These are phyloP conservation scores for Mesoligia furuncula DNA, from an alignment of 2,888 invertebrate genomes.

Conservation along the genomic window DNA sequence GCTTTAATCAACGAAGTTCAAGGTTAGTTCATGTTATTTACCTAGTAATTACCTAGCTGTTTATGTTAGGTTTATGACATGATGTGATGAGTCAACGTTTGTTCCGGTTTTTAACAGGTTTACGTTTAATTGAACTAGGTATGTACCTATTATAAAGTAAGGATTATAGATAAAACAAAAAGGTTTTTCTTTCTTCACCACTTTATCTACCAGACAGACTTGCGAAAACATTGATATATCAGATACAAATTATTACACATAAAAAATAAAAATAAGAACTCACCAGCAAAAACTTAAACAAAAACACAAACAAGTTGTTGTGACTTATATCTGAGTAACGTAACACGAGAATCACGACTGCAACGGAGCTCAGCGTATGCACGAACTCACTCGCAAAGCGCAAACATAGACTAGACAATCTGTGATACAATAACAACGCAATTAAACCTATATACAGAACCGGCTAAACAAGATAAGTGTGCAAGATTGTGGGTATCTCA, in stretches of 20 bases:
- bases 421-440: not conserved
- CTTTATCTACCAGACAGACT: not conserved
- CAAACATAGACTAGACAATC: not conserved
- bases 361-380: no score
- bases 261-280: not conserved
- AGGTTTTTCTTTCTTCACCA: not conserved
- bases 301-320: not conserved
- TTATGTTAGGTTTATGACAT: not conserved
- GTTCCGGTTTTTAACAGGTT: not conserved
- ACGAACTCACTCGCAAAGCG: not conserved
- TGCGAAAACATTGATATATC: not conserved
- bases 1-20: not conserved
- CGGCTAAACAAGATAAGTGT: not conserved
- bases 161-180: not conserved
- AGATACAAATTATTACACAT: not conserved
- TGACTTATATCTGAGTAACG: not conserved
- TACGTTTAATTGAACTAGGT: not conserved
- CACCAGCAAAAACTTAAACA: not conserved
- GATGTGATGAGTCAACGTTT: not conserved
- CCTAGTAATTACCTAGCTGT: not conserved
- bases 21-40: not conserved
- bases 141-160: not conserved
- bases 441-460: slow-evolving; percentile 15
- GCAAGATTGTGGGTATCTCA: not conserved
- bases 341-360: not conserved